Percentiles rank a stretch among this genome's conserved stretches.
phyloP scores from a whole-genome alignment of 2,113 vertebrate species.

The Fulica atra region DNA sequence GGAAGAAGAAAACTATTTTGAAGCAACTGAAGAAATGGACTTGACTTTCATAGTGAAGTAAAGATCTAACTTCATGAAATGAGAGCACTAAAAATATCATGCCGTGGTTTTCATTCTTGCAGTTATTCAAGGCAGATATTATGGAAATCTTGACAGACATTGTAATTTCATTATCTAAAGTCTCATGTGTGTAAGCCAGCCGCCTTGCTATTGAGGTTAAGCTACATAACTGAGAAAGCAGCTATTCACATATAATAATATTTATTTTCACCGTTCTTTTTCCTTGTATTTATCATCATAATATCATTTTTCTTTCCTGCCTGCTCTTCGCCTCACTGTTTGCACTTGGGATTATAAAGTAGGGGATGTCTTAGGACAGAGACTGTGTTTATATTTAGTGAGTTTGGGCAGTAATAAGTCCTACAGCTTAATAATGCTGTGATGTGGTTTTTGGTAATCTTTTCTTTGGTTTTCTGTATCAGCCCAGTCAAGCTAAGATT shows the following conservation, averaged over 20 bases:
- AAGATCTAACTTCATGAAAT: background rate
- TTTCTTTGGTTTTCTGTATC: background rate
- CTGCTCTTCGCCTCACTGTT: background rate
- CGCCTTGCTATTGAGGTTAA: background rate
- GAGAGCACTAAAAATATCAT: background rate
- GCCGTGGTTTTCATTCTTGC: background rate
- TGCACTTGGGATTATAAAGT: background rate
- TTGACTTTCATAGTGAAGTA: background rate
- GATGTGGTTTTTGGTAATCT: background rate
- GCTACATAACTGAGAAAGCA: background rate
- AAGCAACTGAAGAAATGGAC: background rate
- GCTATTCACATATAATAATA: background rate
- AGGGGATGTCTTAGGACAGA: background rate
- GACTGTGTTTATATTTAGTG: background rate
- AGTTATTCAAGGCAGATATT: background rate
- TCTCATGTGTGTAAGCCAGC: background rate
- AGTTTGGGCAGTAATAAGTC: background rate
- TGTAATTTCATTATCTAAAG: conserved; percentile 9
- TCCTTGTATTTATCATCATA: background rate
- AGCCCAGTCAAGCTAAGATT: background rate
- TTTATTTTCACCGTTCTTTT: background rate
- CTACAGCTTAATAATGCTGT: background rate
- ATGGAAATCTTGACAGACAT: conserved; percentile 3
- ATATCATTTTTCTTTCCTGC: background rate
- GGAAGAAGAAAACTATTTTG: background rate